Conservation (phyloP, 2,888 invertebrate species). For the Latheticus oryzae region DNA sequence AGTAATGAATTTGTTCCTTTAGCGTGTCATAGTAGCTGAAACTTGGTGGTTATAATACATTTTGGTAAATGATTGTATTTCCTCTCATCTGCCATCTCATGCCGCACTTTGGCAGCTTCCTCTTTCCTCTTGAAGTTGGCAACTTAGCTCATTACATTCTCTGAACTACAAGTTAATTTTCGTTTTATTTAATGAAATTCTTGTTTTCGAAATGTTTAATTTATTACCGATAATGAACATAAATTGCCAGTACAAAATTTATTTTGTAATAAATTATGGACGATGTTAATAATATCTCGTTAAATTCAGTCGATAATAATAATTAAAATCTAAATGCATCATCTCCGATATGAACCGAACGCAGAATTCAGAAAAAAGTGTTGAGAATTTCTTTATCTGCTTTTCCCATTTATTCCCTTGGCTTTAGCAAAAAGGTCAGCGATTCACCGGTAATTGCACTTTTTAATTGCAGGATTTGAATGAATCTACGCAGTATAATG, state of each 20-base stretch:
- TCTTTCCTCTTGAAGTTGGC: slow-evolving; percentile 36
- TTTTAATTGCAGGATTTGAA: slow-evolving; percentile 38
- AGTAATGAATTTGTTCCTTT: slow-evolving; percentile 23
- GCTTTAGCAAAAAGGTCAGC: slow-evolving; percentile 23
- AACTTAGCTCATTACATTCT: slow-evolving; percentile 50
- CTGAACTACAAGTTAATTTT: slow-evolving; percentile 45
- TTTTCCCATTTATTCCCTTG: slow-evolving; percentile 25
- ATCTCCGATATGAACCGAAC: slow-evolving; percentile 20
- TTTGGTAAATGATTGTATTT: slow-evolving; percentile 41
- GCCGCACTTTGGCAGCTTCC: slow-evolving; percentile 32
- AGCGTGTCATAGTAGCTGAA: slow-evolving; percentile 13
- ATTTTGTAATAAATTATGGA: slow-evolving; percentile 12
- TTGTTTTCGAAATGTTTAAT: slow-evolving; percentile 45
- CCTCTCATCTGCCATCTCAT: slow-evolving; percentile 37
- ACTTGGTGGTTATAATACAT: slow-evolving; percentile 30
- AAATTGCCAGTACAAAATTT: slow-evolving; percentile 31
- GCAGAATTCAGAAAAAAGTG: slow-evolving; percentile 11
- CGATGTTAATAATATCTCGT: slow-evolving; percentile 25
- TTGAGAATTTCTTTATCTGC: slow-evolving; percentile 33
- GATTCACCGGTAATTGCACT: slow-evolving; percentile 29
- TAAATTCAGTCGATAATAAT: slow-evolving; percentile 21
- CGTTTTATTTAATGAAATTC: slow-evolving; percentile 45
- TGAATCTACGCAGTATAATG: slow-evolving; percentile 33
- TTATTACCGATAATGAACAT: slow-evolving; percentile 44
- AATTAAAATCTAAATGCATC: slow-evolving; percentile 24